Evolutionary conservation across 1,140 invertebrate species (phyloP), one percentile per base, ranked within the genome.

Genomic region (Orussus abietinus): DNA sequence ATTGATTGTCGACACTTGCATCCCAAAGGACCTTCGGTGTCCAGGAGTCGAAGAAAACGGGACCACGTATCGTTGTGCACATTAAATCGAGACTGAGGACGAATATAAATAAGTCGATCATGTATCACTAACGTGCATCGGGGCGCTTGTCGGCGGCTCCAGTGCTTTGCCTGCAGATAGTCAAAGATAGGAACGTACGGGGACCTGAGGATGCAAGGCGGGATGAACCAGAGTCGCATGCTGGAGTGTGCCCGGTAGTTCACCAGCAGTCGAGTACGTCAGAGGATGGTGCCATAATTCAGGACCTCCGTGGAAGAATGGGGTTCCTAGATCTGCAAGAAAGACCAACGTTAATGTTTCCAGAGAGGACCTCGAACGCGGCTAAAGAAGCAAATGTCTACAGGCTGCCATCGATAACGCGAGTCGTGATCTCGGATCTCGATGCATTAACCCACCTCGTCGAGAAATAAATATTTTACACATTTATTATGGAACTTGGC

Each of bases 161-260:
- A 77, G 69, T 69, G 75, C 71, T 85, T 86, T 89, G 79, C 88
- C 86, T 81, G 86, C 84, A 86, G 88, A 87, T 90, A 91, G 88
- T 92, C 88, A 92, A 85, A 92, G 88, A 84, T 90, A 92, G 78
- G 88, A 91, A 80, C 88, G 86, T 78, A 92, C 88, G 69, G 91
- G 91, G 78, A 95, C 88, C 83, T 96, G 92, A 72, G 92, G 91
- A 79, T 96, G 91, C 72, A 95, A 85, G 70, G 92, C 92, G 65
- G 92, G 92, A 77, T 96, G 92, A 55, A 96, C 88, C 55, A 94
- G 80, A 38, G 87, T 86, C 49, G 86, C 84, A 72, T 92, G 90
- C 67, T 92, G 90, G 53, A 93, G 78, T 28, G 86, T 81, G 20
- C 83, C 83, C 44, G 86, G 88, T 63, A 92, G 75, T 67, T 92